Evolutionary conservation across 2,113 vertebrate genomes (phyloP), one percentile per base, ranked within the genome.

Genomic region (Bostrychus sinensis): DNA sequence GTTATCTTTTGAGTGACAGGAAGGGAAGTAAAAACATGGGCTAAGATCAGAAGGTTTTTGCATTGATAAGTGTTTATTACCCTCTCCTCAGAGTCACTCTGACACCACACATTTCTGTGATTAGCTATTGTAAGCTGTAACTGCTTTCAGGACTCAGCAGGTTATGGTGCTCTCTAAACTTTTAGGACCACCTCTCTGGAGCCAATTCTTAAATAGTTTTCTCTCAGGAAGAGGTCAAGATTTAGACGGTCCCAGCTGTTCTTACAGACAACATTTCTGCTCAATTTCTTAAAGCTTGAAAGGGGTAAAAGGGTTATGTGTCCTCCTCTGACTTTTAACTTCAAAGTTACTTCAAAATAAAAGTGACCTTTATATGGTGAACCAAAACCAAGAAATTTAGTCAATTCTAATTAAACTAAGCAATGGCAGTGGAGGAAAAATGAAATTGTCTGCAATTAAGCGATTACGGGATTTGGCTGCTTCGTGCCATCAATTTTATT

Each of bases 21-120:
- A 70, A 62, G 75, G 76, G 76, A 81, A 80, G 70, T 36, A 61
- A 67, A 62, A 72, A 41, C 54, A 38, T 19, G 6, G 34, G 42
- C 56, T 81, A 71, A 75, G 67, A 66, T 82, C 32, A 34, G 32
- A 34, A 39, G 12, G 14, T 72, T 70, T 56, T 64, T 68, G 50
- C 46, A 51, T 17, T 70, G 80, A 82, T 84, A 73, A 81, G 79
- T 81, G 70, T 91, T n/a, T 89, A 89, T 89, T 85, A 72, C 80
- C 75, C 38, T 41, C 4, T 80, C 64, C 48, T 46, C 62, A 61
- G 50, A 75, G 42, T 28, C 54, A 53, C 25, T 54, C 70, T 58
- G 77, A 77, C 77, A 68, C 71, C 65, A 76, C 57, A 72, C 62
- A 80, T 82, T 72, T 81, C 3, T 39, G 53, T 70, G 71, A 81